Evolutionary conservation across 2,888 invertebrate species (phyloP).

Genomic region (Caenorhabditis wallacei): DNA sequence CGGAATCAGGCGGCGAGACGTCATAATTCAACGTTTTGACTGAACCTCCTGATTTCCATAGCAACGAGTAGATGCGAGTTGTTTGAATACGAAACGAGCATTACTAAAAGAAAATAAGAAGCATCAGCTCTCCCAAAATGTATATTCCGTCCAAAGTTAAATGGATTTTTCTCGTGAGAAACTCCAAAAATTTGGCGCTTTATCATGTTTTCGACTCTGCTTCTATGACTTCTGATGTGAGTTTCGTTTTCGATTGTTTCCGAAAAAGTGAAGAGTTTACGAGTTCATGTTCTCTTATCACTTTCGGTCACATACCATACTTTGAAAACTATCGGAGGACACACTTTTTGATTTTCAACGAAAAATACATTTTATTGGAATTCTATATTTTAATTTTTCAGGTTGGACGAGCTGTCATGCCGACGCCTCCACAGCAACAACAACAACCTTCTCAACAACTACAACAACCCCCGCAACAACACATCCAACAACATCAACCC

Average conservation of each 20-base stretch:
- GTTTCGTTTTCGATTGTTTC: constrained; percentile 18
- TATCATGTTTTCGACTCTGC: constrained; percentile 2
- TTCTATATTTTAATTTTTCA: constrained; percentile 11
- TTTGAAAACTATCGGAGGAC: constrained; percentile 23
- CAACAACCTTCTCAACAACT: neutral
- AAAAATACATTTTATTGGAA: neutral
- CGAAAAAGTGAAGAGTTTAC: constrained; percentile 3
- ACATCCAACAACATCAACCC: constrained; percentile 5
- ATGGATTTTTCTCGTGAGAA: constrained; percentile 3
- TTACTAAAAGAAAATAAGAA: neutral
- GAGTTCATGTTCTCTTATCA: constrained; percentile 42
- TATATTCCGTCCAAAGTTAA: neutral
- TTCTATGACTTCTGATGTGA: constrained; percentile 23
- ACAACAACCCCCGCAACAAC: neutral
- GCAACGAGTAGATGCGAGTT: constrained; percentile 2
- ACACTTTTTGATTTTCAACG: constrained; percentile 1
- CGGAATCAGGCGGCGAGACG: constrained; percentile 2
- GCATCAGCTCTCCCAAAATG: constrained; percentile 1
- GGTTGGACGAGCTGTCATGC: constrained; percentile 62
- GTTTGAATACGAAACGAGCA: neutral
- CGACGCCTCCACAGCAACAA: constrained; percentile 23
- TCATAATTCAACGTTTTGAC: constrained; percentile 15
- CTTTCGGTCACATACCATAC: constrained; percentile 14
- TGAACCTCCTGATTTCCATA: constrained; percentile 1
- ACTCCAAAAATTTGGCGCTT: neutral